Conservation (phyloP, 2,797 vertebrate genomes). For the Dipus sagitta region DNA sequence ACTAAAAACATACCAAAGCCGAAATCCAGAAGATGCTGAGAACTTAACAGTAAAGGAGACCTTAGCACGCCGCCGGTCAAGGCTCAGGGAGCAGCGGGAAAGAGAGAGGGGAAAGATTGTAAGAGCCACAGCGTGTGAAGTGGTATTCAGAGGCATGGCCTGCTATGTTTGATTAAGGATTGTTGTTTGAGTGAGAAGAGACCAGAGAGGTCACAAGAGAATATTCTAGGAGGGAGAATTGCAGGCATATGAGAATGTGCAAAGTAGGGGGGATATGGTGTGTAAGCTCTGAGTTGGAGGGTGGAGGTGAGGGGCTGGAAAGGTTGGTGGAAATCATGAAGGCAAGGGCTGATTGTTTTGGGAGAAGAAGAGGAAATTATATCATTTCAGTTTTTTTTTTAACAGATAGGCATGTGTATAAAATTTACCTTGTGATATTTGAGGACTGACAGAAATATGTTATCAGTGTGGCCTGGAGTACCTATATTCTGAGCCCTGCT, state of each 20-base stretch:
- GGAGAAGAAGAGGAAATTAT: not conserved
- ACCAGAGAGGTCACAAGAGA: not conserved
- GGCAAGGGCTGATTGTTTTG: not conserved
- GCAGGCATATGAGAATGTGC: not conserved
- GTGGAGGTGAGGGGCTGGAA: not conserved
- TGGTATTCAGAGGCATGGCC: too few relatives aligned
- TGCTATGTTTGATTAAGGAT: not conserved
- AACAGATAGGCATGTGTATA: not conserved
- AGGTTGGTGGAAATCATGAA: not conserved
- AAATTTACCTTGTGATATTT: not conserved
- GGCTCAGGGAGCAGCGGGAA: too few relatives aligned
- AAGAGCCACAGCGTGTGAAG: too few relatives aligned
- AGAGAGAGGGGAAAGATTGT: too few relatives aligned
- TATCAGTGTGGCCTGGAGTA: not conserved
- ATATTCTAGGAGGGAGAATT: not conserved
- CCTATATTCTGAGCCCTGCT: not conserved
- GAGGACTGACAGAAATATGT: not conserved
- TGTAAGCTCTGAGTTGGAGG: not conserved
- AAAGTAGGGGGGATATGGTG: too few relatives aligned
- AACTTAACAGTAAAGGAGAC: too few relatives aligned
- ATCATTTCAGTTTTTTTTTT: not conserved
- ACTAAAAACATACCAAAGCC: too few relatives aligned
- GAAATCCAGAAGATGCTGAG: too few relatives aligned
- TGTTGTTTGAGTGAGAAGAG: not conserved
- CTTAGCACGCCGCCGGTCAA: too few relatives aligned